Evolutionary conservation across 2,797 vertebrate species (phyloP).

Genomic region (Chanos chanos): DNA sequence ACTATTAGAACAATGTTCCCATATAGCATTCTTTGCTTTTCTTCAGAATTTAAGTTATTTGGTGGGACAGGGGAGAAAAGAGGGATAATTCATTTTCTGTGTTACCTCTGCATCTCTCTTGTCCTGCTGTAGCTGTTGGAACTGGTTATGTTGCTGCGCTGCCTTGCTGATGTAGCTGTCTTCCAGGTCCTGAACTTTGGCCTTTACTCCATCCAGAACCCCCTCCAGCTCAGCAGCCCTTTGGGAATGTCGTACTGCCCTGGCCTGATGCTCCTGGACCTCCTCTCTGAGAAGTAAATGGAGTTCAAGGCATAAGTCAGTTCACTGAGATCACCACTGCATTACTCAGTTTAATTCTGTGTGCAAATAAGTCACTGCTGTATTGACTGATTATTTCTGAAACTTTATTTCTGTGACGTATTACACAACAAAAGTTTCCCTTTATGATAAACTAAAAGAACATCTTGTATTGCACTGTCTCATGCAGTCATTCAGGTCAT

Average conservation of each 20-base stretch:
- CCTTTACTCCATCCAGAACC: slow-evolving; percentile 74
- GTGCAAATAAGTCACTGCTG: too few species aligned
- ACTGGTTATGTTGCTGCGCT: slow-evolving; percentile 67
- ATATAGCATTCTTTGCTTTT: too few species aligned
- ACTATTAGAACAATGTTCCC: too few species aligned
- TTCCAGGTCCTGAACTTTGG: slow-evolving; percentile 82
- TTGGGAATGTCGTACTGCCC: slow-evolving; percentile 68
- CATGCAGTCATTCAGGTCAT: too few species aligned
- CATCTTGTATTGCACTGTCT: too few species aligned
- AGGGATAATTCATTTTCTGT: too few species aligned
- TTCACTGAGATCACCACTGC: not conserved
- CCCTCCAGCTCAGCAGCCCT: slow-evolving; percentile 75
- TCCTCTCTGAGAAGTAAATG: slow-evolving; percentile 79
- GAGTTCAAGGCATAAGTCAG: not conserved
- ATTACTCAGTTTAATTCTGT: too few species aligned
- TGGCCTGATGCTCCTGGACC: slow-evolving; percentile 64
- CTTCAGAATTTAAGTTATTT: too few species aligned
- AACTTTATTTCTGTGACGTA: too few species aligned
- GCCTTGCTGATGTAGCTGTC: slow-evolving; percentile 75
- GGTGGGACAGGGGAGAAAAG: too few species aligned
- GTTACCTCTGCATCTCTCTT: slow-evolving; percentile 68
- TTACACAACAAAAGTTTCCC: too few species aligned
- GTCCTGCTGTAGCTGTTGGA: slow-evolving; percentile 73
- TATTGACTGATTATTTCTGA: too few species aligned
- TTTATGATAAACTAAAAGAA: not conserved